Conservation (phyloP, 2,113 vertebrate species). For the Gymnocephalus cernua region DNA sequence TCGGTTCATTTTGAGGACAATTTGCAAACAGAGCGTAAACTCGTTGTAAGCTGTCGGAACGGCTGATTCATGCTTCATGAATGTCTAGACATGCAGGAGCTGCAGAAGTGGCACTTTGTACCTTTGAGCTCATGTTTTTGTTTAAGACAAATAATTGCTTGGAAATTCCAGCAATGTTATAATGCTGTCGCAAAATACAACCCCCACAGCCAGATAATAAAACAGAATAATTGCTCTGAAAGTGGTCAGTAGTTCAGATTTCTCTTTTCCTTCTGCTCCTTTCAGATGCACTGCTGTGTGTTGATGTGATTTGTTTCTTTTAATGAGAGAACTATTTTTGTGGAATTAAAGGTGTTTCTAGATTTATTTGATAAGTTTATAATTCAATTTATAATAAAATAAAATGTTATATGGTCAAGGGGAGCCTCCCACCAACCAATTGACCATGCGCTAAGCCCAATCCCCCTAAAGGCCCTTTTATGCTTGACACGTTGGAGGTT, state of each 20-base stretch:
- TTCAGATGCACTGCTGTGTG: background rate
- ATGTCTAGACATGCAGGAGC: conserved; percentile 31
- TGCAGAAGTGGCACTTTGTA: conserved; percentile 8
- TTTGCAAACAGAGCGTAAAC: conserved; percentile 25
- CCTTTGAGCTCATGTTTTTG: conserved; percentile 5
- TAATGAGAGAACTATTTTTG: background rate
- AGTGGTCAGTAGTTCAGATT: background rate
- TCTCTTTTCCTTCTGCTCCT: background rate
- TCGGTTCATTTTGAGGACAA: conserved; percentile 7
- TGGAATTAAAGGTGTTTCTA: background rate
- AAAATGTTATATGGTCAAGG: background rate
- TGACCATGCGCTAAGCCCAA: background rate
- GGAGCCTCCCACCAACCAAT: background rate
- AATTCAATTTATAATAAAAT: background rate
- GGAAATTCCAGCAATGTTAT: conserved; percentile 24
- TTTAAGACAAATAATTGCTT: conserved; percentile 9
- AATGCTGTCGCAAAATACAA: background rate
- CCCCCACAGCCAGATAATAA: background rate
- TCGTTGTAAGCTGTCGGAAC: background rate
- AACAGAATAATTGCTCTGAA: background rate
- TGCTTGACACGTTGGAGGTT: no score
- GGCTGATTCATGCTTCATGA: conserved; percentile 15
- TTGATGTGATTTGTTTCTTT: conserved; percentile 8
- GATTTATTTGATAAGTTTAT: background rate
- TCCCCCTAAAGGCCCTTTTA: no score